Evolutionary conservation across 2,113 vertebrate species (phyloP).

Genomic region (Corythornis vintsioides): DNA sequence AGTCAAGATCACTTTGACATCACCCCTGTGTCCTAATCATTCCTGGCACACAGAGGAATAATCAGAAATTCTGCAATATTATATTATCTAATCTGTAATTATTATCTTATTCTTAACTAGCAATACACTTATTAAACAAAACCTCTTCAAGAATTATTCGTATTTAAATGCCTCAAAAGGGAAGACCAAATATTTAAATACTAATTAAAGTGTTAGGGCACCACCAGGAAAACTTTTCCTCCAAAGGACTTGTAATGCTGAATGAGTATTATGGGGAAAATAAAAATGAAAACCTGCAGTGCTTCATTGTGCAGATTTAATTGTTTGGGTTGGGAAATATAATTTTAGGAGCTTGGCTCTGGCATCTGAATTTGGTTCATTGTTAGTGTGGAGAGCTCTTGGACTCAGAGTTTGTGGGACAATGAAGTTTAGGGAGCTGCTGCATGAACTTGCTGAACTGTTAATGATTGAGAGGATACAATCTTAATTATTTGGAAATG

Average conservation of each 20-base stretch:
- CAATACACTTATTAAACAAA: not conserved
- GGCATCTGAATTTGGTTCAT: not conserved
- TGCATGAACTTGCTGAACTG: not conserved
- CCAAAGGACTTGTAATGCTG: not conserved
- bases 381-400: not conserved
- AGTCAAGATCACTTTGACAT: not conserved
- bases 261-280: not conserved
- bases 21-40: not conserved
- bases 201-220: not conserved
- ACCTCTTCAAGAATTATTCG: not conserved
- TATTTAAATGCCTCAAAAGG: not conserved
- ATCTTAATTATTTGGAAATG: not conserved
- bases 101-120: not conserved
- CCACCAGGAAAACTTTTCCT: not conserved
- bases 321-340: not conserved
- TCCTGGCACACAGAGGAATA: not conserved
- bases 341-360: not conserved
- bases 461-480: not conserved
- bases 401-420: not conserved
- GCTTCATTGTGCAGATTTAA: not conserved
- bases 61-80: not conserved
- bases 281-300: not conserved
- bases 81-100: not conserved
- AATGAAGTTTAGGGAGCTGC: not conserved
- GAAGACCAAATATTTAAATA: not conserved